Evolutionary conservation across 2,888 invertebrate genomes (phyloP), one percentile per base, ranked within the genome.

Genomic region (Cynaeus angustus): DNA sequence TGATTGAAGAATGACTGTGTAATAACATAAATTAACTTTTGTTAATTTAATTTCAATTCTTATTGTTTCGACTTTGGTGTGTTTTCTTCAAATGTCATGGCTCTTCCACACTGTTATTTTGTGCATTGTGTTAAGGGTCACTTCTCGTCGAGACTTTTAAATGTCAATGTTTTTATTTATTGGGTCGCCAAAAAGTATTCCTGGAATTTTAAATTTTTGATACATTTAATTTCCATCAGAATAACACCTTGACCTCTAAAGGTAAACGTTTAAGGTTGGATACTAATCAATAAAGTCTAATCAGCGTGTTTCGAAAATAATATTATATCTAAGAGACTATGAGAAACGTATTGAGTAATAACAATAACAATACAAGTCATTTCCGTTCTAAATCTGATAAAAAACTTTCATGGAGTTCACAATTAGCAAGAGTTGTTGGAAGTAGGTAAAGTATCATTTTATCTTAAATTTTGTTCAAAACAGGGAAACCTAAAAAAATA

Each of bases 61-160:
- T 30, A 52, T 52, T 28, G 55, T 10, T 46, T 56, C 43, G 41
- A 45, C 26, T 59, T 59, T 58, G 16, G 43, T 46, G 13, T 46
- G n/a, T 30, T 46, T 59, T 46, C 33, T 26, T 38, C 21, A 62
- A 62, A 62, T 62, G 62, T 62, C 62, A 62, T 38, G 62, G 62
- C 52, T 62, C 21, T 50, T 62, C 6, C 43, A 12, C 38, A 43
- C 12, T 28, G 43, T 16, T 3, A 46, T 46, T 13, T 13, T 55
- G 8, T 33, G 45, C 46, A 50, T 62, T 62, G 62, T 62, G 52
- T 62, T 26, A 48, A 50, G 62, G 62, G 62, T 62, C 62, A 62
- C 28, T 50, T 62, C 16, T 50, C 38, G 13, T 41, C 21, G 28
- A 43, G 56, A 50, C 33, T 41, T 62, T 62, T 48, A 62, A 62